These are phyloP conservation scores for Alouatta palliata DNA, from an alignment of 2,113 vertebrate genomes.

Conservation along the genomic window DNA sequence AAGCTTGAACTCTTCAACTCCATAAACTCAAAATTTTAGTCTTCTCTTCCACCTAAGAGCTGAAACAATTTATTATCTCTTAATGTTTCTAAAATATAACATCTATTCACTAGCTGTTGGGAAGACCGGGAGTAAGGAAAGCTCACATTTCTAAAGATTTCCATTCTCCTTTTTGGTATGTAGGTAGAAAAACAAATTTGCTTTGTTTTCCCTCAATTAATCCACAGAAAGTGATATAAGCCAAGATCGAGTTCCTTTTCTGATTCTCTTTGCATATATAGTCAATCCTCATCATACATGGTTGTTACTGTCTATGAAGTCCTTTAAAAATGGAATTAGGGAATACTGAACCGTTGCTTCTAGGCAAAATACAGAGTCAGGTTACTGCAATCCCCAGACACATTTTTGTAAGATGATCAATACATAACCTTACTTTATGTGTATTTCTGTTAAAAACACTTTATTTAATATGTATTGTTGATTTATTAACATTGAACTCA, in stretches of 20 bases:
- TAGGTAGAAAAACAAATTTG: slow-evolving; percentile 15
- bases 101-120: neutral
- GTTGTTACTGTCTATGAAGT: neutral
- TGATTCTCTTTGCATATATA: neutral
- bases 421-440: neutral
- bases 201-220: neutral
- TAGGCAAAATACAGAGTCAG: neutral
- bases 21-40: neutral
- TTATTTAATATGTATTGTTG: neutral
- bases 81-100: slow-evolving; percentile 27
- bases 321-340: neutral
- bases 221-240: neutral
- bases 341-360: neutral
- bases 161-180: neutral
- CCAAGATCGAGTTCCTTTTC: neutral
- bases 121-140: neutral
- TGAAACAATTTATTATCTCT: neutral
- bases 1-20: neutral
- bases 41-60: neutral
- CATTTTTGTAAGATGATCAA: neutral
- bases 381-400: neutral
- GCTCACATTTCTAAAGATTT: neutral
- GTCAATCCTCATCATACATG: slow-evolving; percentile 6
- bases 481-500: neutral
- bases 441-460: neutral